Percentiles rank a stretch among this genome's conserved stretches.
Conservation (phyloP, 2,113 vertebrate genomes). For the Cephalopholis sonnerati region DNA sequence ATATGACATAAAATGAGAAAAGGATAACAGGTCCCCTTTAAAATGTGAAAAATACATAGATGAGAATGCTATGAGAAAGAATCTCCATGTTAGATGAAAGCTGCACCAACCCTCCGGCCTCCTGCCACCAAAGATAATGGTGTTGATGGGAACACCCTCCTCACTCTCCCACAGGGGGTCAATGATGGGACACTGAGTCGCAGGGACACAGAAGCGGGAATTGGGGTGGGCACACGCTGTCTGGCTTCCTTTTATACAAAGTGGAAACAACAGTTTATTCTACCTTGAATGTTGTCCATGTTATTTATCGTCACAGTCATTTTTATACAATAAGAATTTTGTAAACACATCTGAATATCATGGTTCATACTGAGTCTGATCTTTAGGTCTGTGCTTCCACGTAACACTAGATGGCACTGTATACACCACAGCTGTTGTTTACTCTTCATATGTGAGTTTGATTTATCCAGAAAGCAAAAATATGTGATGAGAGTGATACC, state of each 20-base stretch:
- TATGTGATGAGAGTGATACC: neutral
- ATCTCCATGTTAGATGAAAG: no score
- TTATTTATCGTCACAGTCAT: neutral
- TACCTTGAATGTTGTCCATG: neutral
- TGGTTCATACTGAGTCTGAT: neutral
- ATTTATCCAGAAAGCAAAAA: neutral
- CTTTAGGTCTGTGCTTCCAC: neutral
- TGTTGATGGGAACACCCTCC: slow-evolving; percentile 94
- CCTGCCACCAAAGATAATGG: slow-evolving; percentile 96
- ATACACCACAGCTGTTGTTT: neutral
- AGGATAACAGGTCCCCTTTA: no score
- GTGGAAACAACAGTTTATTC: neutral
- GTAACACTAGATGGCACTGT: slow-evolving; percentile 32
- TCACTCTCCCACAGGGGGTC: slow-evolving; percentile 95
- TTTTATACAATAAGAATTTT: neutral
- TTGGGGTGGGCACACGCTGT: slow-evolving; percentile 93
- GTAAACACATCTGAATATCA: neutral
- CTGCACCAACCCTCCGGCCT: slow-evolving; percentile 89
- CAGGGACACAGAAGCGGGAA: slow-evolving; percentile 95
- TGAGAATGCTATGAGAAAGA: no score
- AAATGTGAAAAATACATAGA: no score
- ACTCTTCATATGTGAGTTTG: neutral
- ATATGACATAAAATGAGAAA: no score
- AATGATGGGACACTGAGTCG: slow-evolving; percentile 95
- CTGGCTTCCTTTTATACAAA: slow-evolving; percentile 70